These are phyloP conservation scores for Heliconius charithonia DNA, from an alignment of 2,888 invertebrate species.

Conservation along the genomic window DNA sequence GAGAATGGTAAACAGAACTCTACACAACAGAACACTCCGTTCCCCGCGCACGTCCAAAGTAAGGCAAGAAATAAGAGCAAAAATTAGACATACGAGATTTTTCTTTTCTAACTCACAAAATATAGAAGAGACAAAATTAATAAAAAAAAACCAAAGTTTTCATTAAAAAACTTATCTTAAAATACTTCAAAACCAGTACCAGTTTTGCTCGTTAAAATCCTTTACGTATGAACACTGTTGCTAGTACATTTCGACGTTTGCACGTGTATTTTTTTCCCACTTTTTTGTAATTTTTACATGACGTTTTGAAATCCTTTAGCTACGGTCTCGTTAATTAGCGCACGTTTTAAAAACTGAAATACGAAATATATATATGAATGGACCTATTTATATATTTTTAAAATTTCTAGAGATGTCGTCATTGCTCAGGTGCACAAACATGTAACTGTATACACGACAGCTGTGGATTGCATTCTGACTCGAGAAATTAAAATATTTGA, in stretches of 20 bases:
- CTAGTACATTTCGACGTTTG: constrained; percentile 6
- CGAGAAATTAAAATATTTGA: neutral
- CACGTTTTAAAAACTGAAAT: constrained; percentile 8
- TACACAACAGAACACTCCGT: too few relatives aligned
- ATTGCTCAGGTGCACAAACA: neutral
- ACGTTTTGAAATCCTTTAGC: constrained; percentile 28
- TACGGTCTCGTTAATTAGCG: constrained; percentile 35
- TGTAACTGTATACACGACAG: neutral
- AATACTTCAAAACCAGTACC: neutral
- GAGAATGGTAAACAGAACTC: too few relatives aligned
- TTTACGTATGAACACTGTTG: constrained; percentile 23
- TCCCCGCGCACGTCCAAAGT: too few relatives aligned
- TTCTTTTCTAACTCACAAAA: too few relatives aligned
- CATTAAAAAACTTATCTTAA: constrained; percentile 4
- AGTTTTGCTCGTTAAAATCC: constrained; percentile 26
- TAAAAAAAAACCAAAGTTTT: neutral
- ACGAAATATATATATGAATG: constrained; percentile 2
- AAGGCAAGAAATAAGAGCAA: neutral
- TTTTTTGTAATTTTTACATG: constrained; percentile 33
- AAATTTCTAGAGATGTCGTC: too few relatives aligned
- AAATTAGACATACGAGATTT: neutral
- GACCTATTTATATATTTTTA: too few relatives aligned
- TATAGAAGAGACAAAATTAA: too few relatives aligned
- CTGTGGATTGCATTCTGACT: neutral
- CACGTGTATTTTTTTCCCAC: neutral